Percentiles rank a stretch among this genome's conserved stretches.
Evolutionary conservation across 2,797 vertebrate species (phyloP).

Genomic region (Gephyroberyx darwinii): DNA sequence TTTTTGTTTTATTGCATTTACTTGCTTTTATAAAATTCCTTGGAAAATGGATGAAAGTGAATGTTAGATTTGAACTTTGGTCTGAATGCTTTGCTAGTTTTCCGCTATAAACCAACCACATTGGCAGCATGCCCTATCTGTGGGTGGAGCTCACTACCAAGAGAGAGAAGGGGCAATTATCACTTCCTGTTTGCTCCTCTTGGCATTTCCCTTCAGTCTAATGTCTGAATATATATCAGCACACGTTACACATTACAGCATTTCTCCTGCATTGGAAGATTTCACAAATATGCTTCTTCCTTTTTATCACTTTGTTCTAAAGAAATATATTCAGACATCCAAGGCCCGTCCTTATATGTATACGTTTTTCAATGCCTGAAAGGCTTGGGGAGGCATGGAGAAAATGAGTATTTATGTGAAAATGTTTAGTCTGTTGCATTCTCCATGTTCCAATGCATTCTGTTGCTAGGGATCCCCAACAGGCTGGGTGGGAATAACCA

Average conservation of each 20-base stretch:
- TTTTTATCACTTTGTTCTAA: too few relatives aligned
- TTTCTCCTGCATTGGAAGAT: too few relatives aligned
- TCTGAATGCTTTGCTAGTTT: neutral
- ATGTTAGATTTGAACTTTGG: too few relatives aligned
- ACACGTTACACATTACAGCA: too few relatives aligned
- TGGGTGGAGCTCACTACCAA: neutral
- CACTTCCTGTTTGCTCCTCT: too few relatives aligned
- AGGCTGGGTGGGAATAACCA: constrained; percentile 50
- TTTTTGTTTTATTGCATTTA: neutral
- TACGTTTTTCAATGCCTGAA: neutral
- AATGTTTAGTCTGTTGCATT: constrained; percentile 34
- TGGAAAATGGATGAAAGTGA: too few relatives aligned
- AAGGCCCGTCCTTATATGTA: neutral
- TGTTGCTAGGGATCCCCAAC: constrained; percentile 64
- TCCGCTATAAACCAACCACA: neutral
- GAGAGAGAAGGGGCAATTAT: too few relatives aligned
- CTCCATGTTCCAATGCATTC: constrained; percentile 46
- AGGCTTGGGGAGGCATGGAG: neutral
- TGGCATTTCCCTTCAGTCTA: too few relatives aligned
- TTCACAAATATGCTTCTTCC: too few relatives aligned
- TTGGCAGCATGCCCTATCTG: neutral
- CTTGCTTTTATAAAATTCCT: neutral
- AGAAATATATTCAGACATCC: too few relatives aligned
- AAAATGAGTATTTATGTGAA: constrained; percentile 33
- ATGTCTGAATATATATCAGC: too few relatives aligned